Evolutionary conservation across 2,888 invertebrate genomes (phyloP).

Genomic region (Eilema sororculum): DNA sequence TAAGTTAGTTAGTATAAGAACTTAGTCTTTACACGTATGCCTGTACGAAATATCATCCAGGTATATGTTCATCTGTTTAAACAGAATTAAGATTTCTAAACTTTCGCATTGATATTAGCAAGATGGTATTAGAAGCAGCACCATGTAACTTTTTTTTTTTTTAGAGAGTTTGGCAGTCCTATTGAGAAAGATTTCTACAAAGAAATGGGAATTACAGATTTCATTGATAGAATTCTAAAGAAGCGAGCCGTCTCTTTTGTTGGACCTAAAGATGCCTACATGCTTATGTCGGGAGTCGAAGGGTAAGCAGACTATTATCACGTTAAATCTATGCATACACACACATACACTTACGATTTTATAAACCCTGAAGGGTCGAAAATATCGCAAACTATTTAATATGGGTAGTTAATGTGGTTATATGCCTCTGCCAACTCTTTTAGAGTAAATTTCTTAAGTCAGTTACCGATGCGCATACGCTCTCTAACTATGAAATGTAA

Average conservation of each 20-base stretch:
- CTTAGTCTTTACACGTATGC: no score
- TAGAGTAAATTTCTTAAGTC: neutral
- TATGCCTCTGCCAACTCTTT: neutral
- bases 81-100: no score
- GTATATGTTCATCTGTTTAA: no score
- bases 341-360: neutral
- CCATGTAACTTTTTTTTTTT: slow-evolving; percentile 43
- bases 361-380: neutral
- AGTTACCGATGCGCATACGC: slow-evolving; percentile 4
- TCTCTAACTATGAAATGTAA: slow-evolving; percentile 12
- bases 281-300: slow-evolving; percentile 78
- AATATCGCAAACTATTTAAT: neutral
- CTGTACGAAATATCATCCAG: no score
- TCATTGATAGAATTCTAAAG: slow-evolving; percentile 86
- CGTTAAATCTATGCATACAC: neutral
- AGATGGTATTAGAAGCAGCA: no score
- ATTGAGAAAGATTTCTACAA: slow-evolving; percentile 86
- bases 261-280: slow-evolving; percentile 79
- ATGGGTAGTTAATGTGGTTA: neutral
- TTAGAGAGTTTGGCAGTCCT: slow-evolving; percentile 79
- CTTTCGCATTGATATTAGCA: no score
- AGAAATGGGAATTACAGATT: slow-evolving; percentile 85
- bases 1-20: no score
- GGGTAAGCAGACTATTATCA: slow-evolving; percentile 67
- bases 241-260: slow-evolving; percentile 86